A percentile compares a stretch with the other conserved stretches of the same genome.
Evolutionary conservation across 2,113 vertebrate species (phyloP).

Genomic region (Perccottus glenii): DNA sequence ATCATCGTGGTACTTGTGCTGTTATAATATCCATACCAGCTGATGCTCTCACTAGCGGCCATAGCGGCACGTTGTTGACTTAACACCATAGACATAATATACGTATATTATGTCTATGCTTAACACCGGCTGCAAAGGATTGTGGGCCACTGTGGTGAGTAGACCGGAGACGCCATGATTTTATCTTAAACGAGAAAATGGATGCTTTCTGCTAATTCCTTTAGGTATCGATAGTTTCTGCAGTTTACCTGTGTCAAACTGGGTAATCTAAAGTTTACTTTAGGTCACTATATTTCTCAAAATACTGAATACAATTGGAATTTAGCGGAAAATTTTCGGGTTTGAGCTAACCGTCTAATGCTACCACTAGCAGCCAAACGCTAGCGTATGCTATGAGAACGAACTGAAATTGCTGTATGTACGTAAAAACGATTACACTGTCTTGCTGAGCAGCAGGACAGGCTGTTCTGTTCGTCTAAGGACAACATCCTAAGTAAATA

Average conservation of each 20-base stretch:
- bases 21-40: too few species aligned
- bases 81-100: too few species aligned
- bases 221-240: not conserved
- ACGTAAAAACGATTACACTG: too few species aligned
- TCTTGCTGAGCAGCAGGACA: too few species aligned
- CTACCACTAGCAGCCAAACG: conserved; percentile 12
- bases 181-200: conserved; percentile 62
- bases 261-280: too few species aligned
- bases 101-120: too few species aligned
- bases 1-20: too few species aligned
- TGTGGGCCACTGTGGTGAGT: conserved; percentile 35
- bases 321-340: not conserved
- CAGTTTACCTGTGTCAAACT: not conserved
- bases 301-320: not conserved
- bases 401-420: too few species aligned
- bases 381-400: not conserved
- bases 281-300: not conserved
- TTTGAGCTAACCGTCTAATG: conserved; percentile 36
- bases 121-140: conserved; percentile 48
- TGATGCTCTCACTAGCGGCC: too few species aligned
- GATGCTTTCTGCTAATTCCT: conserved; percentile 32
- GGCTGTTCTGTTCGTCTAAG: too few species aligned
- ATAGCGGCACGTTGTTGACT: not conserved
- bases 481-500: too few species aligned
- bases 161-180: conserved; percentile 61